Evolutionary conservation across 2,797 vertebrate genomes (phyloP).

Genomic region (Brotogeris chrysoptera): DNA sequence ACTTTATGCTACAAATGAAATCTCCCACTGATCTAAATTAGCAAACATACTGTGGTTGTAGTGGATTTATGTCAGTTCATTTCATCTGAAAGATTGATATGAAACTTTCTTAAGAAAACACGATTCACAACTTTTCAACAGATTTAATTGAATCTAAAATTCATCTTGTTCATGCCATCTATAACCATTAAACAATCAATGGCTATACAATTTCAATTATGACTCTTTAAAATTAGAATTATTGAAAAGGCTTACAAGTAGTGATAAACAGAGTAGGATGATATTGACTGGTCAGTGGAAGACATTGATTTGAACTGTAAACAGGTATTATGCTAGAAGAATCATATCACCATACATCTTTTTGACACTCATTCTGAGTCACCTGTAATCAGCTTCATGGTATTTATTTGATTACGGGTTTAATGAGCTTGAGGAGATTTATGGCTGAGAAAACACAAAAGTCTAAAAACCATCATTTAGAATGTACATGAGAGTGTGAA

Average conservation of each 20-base stretch:
- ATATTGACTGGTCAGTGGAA: conserved; percentile 66
- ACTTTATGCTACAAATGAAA: neutral
- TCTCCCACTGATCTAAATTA: neutral
- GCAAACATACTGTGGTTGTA: neutral
- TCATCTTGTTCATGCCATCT: conserved; percentile 53
- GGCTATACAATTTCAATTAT: conserved; percentile 49
- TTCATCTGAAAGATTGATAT: neutral
- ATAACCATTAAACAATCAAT: conserved; percentile 73
- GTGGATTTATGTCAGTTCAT: neutral
- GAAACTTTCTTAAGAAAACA: neutral
- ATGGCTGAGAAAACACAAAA: neutral
- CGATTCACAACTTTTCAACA: conserved; percentile 48
- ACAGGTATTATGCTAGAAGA: conserved; percentile 29
- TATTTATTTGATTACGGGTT: conserved; percentile 8
- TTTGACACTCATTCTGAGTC: neutral
- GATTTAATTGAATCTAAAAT: conserved; percentile 66
- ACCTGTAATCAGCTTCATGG: neutral
- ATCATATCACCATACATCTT: neutral
- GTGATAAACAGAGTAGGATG: conserved; percentile 59
- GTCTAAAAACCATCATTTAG: neutral
- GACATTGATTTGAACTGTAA: conserved; percentile 59
- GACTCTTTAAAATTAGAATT: conserved; percentile 73
- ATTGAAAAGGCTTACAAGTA: conserved; percentile 68
- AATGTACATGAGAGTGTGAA: neutral
- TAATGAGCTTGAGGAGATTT: neutral